Evolutionary conservation across 2,888 invertebrate species (phyloP), one percentile per base, ranked within the genome.

Genomic region (Rambutsinella grinnellia): DNA sequence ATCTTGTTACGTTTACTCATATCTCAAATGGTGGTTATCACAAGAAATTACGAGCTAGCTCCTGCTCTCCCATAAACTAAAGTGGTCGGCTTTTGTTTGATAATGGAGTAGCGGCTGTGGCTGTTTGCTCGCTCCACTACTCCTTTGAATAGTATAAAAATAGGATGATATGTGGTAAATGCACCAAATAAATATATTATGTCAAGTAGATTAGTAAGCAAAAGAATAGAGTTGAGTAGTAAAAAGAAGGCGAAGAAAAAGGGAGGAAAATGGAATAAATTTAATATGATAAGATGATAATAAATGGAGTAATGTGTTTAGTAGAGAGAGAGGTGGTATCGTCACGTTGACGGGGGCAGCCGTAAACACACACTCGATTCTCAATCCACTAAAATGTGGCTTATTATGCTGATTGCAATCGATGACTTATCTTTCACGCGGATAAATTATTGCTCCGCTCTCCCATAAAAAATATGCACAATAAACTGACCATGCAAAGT

Each of bases 341-440:
- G 21, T 63, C 49, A n/a, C n/a, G n/a, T n/a, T n/a, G n/a, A n/a
- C n/a, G n/a, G n/a, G n/a, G n/a, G n/a, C n/a, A n/a, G n/a, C n/a
- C n/a, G n/a, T n/a, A n/a, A n/a, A n/a, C n/a, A n/a, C n/a, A n/a
- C n/a, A n/a, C n/a, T n/a, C n/a, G n/a, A n/a, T n/a, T n/a, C n/a
- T n/a, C n/a, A n/a, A n/a, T n/a, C n/a, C n/a, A 63, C 28, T 62
- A 62, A 46, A 49, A 63, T 65, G 56, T 46, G 54, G 44, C 56
- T 66, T 66, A 66, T 65, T 54, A 65, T 44, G 56, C 21, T 56
- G 70, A 70, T 69, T 69, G 69, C 70, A 46, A 70, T 63, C 56
- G 57, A 70, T 70, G 46, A 63, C 70, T 70, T 63, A 71, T 71
- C 71, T 71, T 71, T 71, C 63, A 63, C 63, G 71, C 71, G 57